Conservation (phyloP, 1,140 invertebrate species). For the Augochlora pura region DNA sequence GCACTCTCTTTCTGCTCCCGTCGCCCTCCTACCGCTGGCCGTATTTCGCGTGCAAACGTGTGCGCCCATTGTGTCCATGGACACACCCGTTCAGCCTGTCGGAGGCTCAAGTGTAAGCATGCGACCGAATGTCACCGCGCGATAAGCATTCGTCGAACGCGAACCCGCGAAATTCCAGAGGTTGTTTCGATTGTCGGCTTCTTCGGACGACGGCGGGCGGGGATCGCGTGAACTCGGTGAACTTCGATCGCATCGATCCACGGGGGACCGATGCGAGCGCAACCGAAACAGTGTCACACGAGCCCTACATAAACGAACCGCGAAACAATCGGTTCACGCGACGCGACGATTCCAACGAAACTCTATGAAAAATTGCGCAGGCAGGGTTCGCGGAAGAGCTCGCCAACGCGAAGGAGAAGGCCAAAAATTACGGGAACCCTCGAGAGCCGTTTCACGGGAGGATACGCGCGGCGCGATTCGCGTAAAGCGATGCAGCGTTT, state of each 20-base stretch:
- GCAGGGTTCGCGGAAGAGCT: too few species aligned
- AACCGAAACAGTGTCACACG: not conserved
- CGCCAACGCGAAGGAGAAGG: too few species aligned
- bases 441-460: too few species aligned
- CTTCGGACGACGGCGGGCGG: not conserved
- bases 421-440: too few species aligned
- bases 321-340: too few species aligned
- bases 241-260: slow-evolving; percentile 15
- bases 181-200: not conserved
- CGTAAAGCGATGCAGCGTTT: too few species aligned
- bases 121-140: slow-evolving; percentile 64
- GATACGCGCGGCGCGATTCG: too few species aligned
- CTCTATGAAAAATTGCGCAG: too few species aligned
- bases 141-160: slow-evolving; percentile 61
- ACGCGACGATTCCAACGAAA: too few species aligned
- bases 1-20: too few species aligned
- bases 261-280: too few species aligned
- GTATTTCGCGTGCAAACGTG: slow-evolving; percentile 34
- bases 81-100: slow-evolving; percentile 34
- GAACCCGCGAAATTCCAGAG: not conserved
- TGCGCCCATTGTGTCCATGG: slow-evolving; percentile 23
- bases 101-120: slow-evolving; percentile 42
- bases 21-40: not conserved
- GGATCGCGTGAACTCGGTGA: not conserved
- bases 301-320: too few species aligned